Evolutionary conservation across 2,113 vertebrate species (phyloP).

Genomic region (Mesitornis unicolor): DNA sequence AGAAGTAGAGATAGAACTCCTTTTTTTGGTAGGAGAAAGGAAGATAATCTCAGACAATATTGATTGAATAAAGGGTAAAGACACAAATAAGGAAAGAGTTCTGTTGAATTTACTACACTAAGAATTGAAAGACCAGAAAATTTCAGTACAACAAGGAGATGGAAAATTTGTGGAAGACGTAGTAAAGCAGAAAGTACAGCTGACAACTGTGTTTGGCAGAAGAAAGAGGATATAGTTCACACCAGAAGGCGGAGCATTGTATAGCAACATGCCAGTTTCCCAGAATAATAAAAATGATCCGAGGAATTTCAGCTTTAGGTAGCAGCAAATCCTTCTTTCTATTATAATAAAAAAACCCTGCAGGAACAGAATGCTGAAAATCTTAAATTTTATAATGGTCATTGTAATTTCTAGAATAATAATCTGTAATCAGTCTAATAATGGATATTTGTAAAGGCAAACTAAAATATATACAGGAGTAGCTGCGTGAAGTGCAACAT

Average conservation of each 20-base stretch:
- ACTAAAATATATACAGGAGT: neutral
- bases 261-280: neutral
- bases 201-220: neutral
- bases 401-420: neutral
- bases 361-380: neutral
- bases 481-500: neutral
- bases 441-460: neutral
- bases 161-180: neutral
- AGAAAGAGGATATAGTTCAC: neutral
- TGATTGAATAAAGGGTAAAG: neutral
- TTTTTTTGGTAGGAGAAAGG: neutral
- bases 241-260: neutral
- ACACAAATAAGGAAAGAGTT: neutral
- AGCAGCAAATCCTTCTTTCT: neutral
- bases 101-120: neutral
- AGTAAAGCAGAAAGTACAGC: neutral
- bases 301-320: neutral
- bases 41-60: neutral
- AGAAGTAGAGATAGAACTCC: accelerated
- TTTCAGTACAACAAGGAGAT: neutral
- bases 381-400: neutral
- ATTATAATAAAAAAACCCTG: accelerated
- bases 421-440: neutral
- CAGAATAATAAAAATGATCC: neutral
- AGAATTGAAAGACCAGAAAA: neutral